Evolutionary conservation across 2,888 invertebrate species (phyloP), one percentile per base, ranked within the genome.

Genomic region (Pomacea canaliculata): DNA sequence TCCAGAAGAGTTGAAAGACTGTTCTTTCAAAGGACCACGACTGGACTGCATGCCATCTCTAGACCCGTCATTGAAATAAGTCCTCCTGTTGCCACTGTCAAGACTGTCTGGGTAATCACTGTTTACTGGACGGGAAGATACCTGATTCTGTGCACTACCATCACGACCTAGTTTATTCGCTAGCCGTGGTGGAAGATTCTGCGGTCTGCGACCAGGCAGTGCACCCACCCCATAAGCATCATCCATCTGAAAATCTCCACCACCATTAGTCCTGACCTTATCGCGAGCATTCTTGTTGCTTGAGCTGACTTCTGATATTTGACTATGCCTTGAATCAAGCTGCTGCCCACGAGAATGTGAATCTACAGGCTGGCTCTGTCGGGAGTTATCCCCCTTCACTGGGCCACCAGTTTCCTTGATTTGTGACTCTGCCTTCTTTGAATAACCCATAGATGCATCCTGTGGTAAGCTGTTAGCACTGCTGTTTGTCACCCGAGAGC

Each of bases 101-200:
- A 56, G 60, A 62, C 60, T 51, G 69, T 75, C 70, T 49, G 49
- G 66, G 8, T 70, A 48, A 18, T 56, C 19, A 13, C 51, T 37
- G 8, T 56, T 13, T 9, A 10, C 49, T 13, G 72, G 66, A 13
- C 66, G 51, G 23, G 60, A 23, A 62, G n/a, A 49, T 27, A 48
- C 74, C 46, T 63, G n/a, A 18, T 66, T 37, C n/a, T 56, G 71
- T 12, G 48, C 16, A 27, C 19, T 66, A 18, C 49, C 51, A 5
- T 65, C 70, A 27, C 70, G 75, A 4, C 56, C 37, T 56, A 74
- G 60, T 48, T 72, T 76, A 70, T 76, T 76, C 0, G 78, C 77
- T 51, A 80, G 60, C 27, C 80, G 67, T 56, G 80, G 80, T 19
- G 80, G 80, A 7, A 80, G 70, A 56, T 80, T 79, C 62, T 78